Percentiles rank a stretch among this genome's conserved stretches.
Conservation (phyloP, 2,797 vertebrate species). For the Dermochelys coriacea region DNA sequence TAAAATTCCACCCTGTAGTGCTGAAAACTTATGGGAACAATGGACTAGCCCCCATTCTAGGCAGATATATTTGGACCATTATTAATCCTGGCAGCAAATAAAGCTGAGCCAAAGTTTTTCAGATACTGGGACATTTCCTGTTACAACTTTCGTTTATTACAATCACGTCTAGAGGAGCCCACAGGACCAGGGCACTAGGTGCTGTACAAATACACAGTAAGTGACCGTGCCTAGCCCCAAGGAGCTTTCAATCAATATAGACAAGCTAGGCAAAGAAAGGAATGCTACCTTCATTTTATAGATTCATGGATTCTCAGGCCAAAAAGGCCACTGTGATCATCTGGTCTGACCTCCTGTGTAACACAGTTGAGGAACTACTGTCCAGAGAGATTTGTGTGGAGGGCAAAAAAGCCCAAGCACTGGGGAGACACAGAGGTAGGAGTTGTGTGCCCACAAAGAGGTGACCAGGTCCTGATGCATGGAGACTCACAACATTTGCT, state of each 20-base stretch:
- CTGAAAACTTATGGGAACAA: slow-evolving; percentile 23
- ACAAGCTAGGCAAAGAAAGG: not conserved
- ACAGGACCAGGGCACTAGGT: not conserved
- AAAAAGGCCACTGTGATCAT: not conserved
- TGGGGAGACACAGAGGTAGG: not conserved
- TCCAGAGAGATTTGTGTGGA: not conserved
- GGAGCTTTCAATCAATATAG: not conserved
- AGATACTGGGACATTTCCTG: not conserved
- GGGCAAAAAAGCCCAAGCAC: not conserved
- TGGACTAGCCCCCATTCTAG: not conserved
- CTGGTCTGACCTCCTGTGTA: not conserved
- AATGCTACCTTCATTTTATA: not conserved
- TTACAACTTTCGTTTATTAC: not conserved
- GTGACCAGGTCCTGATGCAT: not conserved
- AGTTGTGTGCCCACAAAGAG: not conserved
- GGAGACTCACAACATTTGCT: not conserved
- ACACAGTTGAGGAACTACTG: too few relatives aligned
- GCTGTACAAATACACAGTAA: not conserved
- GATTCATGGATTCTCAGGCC: not conserved
- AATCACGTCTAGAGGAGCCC: not conserved
- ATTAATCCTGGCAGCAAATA: slow-evolving; percentile 42
- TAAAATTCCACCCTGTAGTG: slow-evolving; percentile 12
- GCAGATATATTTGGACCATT: not conserved
- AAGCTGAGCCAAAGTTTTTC: slow-evolving; percentile 15
- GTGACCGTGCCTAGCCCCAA: not conserved